Percentiles rank a stretch among this genome's conserved stretches.
Conservation (phyloP, 2,113 vertebrate genomes). For the Bothrops jararaca region DNA sequence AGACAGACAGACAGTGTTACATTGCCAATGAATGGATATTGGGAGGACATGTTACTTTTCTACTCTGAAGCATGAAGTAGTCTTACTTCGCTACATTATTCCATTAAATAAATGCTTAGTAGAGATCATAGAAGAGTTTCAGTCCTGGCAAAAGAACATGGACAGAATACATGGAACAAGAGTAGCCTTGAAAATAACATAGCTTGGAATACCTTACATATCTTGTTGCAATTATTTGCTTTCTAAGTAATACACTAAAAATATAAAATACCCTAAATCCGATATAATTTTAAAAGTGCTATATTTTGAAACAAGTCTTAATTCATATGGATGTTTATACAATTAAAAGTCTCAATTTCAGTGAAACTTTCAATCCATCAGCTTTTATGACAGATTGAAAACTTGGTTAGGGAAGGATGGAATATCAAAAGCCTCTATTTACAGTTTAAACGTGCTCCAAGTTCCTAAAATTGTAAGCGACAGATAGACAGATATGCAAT, state of each 20-base stretch:
- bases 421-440: not conserved
- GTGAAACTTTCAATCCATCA: not conserved
- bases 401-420: not conserved
- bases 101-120: not conserved
- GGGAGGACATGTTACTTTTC: not conserved
- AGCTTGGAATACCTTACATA: too few relatives aligned
- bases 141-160: not conserved
- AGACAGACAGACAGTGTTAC: not conserved
- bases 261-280: not conserved
- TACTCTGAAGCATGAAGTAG: not conserved
- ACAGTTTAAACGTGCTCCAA: not conserved
- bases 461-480: not conserved
- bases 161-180: not conserved
- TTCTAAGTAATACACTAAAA: not conserved
- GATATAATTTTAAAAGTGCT: not conserved
- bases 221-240: too few relatives aligned
- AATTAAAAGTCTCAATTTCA: not conserved
- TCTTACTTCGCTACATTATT: not conserved
- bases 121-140: not conserved
- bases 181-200: too few relatives aligned
- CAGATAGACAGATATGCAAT: not conserved
- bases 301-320: not conserved
- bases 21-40: not conserved
- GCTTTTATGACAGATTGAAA: not conserved
- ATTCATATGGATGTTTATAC: not conserved